Percentiles rank a stretch among this genome's conserved stretches.
Conservation (phyloP, 1,140 invertebrate genomes). For the Platyscapa corneri region DNA sequence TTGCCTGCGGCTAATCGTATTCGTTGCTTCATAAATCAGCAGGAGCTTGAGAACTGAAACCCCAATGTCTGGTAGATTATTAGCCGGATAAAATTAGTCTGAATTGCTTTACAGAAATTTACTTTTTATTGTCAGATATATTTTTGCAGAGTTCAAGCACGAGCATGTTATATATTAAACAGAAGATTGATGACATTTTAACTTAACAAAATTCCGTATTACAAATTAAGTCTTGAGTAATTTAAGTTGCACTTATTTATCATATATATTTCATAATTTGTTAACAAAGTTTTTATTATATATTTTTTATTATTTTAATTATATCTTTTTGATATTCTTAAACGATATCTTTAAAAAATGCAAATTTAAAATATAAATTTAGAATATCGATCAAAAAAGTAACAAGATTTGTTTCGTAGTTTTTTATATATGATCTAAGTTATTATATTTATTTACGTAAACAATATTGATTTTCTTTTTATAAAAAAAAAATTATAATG, state of each 20-base stretch:
- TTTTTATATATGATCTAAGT: too few relatives aligned
- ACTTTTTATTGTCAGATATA: not conserved
- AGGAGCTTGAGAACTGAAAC: not conserved
- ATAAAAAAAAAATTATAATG: too few relatives aligned
- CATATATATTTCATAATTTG: conserved; percentile 24
- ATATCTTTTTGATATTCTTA: not conserved
- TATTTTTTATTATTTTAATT: not conserved
- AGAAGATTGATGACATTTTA: conserved; percentile 42
- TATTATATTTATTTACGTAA: too few relatives aligned
- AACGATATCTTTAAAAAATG: not conserved
- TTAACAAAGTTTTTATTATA: not conserved
- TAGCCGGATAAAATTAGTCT: conserved; percentile 46
- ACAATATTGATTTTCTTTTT: too few relatives aligned
- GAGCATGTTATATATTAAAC: not conserved
- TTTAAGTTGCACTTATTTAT: conserved; percentile 7
- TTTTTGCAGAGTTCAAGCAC: not conserved
- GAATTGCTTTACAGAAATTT: conserved; percentile 1
- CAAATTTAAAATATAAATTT: not conserved
- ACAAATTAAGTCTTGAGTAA: conserved; percentile 22
- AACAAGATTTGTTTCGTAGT: not conserved
- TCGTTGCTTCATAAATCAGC: conserved; percentile 48
- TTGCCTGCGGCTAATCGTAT: conserved; percentile 7
- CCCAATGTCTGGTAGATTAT: conserved; percentile 20
- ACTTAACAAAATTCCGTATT: not conserved
- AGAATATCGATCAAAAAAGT: not conserved